Conservation (phyloP, 2,113 vertebrate species). For the Trichechus manatus region DNA sequence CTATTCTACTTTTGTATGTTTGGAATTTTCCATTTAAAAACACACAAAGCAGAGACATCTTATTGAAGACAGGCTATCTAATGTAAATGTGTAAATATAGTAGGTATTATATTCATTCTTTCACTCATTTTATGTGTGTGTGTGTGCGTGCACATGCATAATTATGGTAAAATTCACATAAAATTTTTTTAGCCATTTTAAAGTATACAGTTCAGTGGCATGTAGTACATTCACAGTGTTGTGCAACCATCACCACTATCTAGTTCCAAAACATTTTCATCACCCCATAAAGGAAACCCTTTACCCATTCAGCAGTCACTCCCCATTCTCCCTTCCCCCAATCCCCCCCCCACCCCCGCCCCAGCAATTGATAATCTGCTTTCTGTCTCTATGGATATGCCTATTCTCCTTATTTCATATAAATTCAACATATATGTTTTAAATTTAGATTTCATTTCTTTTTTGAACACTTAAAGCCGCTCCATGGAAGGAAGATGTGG, state of each 20-base stretch:
- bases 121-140: background rate
- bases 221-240: too few relatives aligned
- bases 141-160: background rate
- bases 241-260: too few relatives aligned
- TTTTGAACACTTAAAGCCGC: background rate
- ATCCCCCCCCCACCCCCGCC: background rate
- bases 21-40: constrained; percentile 32
- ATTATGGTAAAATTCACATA: background rate
- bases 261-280: background rate
- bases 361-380: background rate
- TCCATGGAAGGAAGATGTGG: too few relatives aligned
- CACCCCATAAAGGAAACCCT: background rate
- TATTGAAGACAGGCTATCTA: background rate
- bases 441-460: background rate
- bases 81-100: background rate
- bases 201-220: background rate
- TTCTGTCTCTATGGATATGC: background rate
- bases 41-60: background rate
- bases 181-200: background rate
- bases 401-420: background rate
- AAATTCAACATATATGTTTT: background rate
- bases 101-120: background rate
- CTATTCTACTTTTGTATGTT: background rate
- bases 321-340: background rate
- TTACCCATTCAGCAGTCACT: background rate